Conservation (phyloP, 1,140 invertebrate species). For the Oscheius sp. region DNA sequence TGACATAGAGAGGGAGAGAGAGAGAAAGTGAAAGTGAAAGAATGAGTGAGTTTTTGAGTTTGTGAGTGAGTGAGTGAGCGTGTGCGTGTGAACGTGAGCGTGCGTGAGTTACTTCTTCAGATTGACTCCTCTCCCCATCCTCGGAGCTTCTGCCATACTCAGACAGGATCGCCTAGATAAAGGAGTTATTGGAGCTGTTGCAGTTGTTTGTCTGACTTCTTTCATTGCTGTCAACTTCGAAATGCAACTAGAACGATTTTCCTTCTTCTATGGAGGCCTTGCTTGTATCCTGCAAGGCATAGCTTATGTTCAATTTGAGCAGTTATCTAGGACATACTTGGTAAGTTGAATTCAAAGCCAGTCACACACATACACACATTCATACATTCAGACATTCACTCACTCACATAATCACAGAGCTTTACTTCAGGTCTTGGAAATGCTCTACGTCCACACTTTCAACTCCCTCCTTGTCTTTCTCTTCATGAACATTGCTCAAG, state of each 20-base stretch:
- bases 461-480: slow-evolving; percentile 45
- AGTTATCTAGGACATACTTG: too few species aligned
- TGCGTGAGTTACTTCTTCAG: background rate
- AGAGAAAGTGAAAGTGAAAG: background rate
- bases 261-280: slow-evolving; percentile 63
- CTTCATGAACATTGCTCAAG: slow-evolving; percentile 38
- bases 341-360: too few species aligned
- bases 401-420: background rate
- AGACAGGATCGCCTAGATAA: slow-evolving; percentile 50
- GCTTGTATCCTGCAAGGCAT: slow-evolving; percentile 65
- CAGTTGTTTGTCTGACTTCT: slow-evolving; percentile 39
- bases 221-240: slow-evolving; percentile 63
- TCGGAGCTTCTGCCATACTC: slow-evolving; percentile 62
- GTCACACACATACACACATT: too few species aligned
- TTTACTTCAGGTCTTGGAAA: slow-evolving; percentile 27
- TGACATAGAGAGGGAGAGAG: too few species aligned
- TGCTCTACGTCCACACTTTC: slow-evolving; percentile 44
- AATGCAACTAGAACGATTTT: slow-evolving; percentile 62
- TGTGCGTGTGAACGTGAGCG: too few species aligned
- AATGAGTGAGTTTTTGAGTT: too few species aligned
- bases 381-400: slow-evolving; percentile 19
- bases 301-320: slow-evolving; percentile 61
- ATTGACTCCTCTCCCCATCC: slow-evolving; percentile 27
- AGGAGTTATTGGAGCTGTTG: slow-evolving; percentile 17
- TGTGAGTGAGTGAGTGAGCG: too few species aligned